Evolutionary conservation across 23 tunicate species (phyloP).

Genomic region (Styela clava): DNA sequence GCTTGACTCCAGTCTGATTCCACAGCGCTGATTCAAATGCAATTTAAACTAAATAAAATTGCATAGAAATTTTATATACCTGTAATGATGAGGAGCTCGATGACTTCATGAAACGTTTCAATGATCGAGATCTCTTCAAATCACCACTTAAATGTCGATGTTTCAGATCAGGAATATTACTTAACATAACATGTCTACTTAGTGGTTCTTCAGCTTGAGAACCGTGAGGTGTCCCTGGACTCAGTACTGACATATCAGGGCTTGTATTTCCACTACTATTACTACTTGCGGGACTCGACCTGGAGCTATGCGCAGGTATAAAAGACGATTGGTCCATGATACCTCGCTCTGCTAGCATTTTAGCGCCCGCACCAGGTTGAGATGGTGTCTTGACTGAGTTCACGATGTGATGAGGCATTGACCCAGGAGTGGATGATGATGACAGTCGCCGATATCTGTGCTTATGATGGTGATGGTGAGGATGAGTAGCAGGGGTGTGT

Average conservation of each 20-base stretch:
- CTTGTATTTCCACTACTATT: slow-evolving; percentile 43
- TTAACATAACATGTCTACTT: slow-evolving; percentile 20
- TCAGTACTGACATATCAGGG: slow-evolving; percentile 31
- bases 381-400: slow-evolving; percentile 28
- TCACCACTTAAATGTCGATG: slow-evolving; percentile 73
- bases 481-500: slow-evolving; percentile 23
- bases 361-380: slow-evolving; percentile 17
- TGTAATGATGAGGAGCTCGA: slow-evolving; percentile 86
- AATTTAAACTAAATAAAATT: too few species aligned
- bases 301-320: slow-evolving; percentile 7
- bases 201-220: neutral
- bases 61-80: too few species aligned
- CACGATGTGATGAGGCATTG: slow-evolving; percentile 13
- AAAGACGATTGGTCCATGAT: slow-evolving; percentile 15
- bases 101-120: slow-evolving; percentile 68
- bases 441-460: slow-evolving; percentile 36
- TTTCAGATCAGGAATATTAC: neutral
- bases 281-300: slow-evolving; percentile 44
- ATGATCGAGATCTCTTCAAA: slow-evolving; percentile 55
- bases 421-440: slow-evolving; percentile 33
- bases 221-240: slow-evolving; percentile 15
- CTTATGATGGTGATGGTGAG: slow-evolving; percentile 20
- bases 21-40: too few species aligned
- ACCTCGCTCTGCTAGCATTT: slow-evolving; percentile 40
- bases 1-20: too few species aligned